A percentile compares a stretch with the other conserved stretches of the same genome.
Conservation (phyloP, 2,888 invertebrate species). For the Dilophus febrilis region DNA sequence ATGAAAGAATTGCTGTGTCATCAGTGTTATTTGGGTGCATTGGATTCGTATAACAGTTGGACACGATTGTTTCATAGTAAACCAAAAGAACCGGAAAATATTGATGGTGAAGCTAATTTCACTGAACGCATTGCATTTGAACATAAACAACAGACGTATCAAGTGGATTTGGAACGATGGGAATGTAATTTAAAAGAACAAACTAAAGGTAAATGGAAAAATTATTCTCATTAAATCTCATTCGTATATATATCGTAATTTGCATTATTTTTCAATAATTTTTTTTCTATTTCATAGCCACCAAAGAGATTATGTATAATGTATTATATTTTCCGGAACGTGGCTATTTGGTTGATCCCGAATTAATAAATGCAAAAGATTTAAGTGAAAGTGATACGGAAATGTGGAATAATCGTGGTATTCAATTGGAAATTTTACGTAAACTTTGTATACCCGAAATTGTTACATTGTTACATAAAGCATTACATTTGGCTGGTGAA, state of each 20-base stretch:
- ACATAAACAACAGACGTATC: constrained; percentile 62
- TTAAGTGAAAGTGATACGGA: constrained; percentile 30
- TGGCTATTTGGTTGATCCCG: constrained; percentile 73
- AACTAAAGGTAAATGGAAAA: constrained; percentile 36
- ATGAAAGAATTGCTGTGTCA: constrained; percentile 75
- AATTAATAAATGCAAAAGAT: constrained; percentile 13
- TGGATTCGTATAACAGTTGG: constrained; percentile 82
- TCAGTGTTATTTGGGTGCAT: constrained; percentile 70
- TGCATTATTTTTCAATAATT: constrained; percentile 1
- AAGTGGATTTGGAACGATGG: constrained; percentile 64
- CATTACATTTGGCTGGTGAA: constrained; percentile 58
- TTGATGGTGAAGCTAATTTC: constrained; percentile 47
- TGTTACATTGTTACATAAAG: constrained; percentile 56
- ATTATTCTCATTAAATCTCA: neutral
- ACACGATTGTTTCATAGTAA: constrained; percentile 65
- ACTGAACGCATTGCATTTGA: constrained; percentile 79
- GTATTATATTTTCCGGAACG: constrained; percentile 75
- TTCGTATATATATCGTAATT: too few species aligned
- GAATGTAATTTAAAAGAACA: constrained; percentile 49
- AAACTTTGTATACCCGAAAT: constrained; percentile 73
- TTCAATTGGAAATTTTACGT: constrained; percentile 56
- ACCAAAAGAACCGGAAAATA: constrained; percentile 48
- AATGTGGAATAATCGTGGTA: constrained; percentile 36
- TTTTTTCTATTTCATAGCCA: constrained; percentile 34
- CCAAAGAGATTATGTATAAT: constrained; percentile 66